Evolutionary conservation across 2,888 invertebrate genomes (phyloP).

Genomic region (Thymelicus sylvestris): DNA sequence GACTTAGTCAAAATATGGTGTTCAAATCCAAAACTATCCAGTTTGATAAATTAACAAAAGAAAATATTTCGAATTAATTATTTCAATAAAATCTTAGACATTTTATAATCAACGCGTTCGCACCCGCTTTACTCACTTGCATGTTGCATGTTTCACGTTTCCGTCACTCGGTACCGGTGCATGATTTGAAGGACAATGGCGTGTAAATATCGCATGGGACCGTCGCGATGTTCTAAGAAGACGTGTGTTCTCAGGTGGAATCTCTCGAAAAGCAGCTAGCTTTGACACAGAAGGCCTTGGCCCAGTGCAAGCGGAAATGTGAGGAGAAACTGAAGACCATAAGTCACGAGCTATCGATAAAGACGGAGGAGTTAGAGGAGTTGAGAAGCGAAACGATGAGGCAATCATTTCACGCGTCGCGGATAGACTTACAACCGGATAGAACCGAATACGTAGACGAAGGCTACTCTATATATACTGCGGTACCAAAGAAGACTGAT

Average conservation of each 20-base stretch:
- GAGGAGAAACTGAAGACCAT: constrained; percentile 84
- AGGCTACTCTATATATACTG: constrained; percentile 77
- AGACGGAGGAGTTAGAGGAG: constrained; percentile 81
- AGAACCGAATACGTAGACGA: constrained; percentile 78
- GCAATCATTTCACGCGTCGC: constrained; percentile 73
- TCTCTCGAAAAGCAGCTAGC: constrained; percentile 85
- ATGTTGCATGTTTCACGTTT: constrained; percentile 39
- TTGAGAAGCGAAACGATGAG: constrained; percentile 75
- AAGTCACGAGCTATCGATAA: constrained; percentile 84
- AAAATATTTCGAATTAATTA: too few species aligned
- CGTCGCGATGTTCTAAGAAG: constrained; percentile 66
- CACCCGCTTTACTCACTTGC: constrained; percentile 36
- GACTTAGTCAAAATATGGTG: too few species aligned
- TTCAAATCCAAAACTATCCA: too few species aligned
- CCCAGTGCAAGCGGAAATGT: constrained; percentile 80
- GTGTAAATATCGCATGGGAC: constrained; percentile 73
- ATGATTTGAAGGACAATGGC: constrained; percentile 50
- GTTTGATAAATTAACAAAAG: too few species aligned
- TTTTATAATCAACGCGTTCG: constrained; percentile 50
- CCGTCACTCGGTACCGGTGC: constrained; percentile 51
- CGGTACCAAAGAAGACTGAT: constrained; percentile 78
- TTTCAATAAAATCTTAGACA: constrained; percentile 33
- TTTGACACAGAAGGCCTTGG: constrained; percentile 82
- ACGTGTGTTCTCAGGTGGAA: constrained; percentile 82
- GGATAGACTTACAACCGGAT: constrained; percentile 75